phyloP scores from a whole-genome alignment of 2,113 vertebrate genomes.

The Psammodynastes pulverulentus region DNA sequence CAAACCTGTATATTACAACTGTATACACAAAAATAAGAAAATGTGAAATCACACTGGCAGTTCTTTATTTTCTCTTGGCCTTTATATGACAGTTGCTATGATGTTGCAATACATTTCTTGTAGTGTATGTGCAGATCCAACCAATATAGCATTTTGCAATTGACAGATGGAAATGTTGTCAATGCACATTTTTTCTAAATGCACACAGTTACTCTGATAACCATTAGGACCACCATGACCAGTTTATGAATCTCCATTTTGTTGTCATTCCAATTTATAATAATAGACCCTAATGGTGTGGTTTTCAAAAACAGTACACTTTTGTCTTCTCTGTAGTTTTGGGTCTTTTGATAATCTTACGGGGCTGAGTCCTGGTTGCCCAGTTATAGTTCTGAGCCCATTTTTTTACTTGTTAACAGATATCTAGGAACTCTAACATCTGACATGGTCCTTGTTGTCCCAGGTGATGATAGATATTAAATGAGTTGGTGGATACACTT shows the following conservation, averaged over 20 bases:
- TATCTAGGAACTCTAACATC: background rate
- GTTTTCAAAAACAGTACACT: background rate
- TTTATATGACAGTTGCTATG: background rate
- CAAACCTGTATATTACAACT: background rate
- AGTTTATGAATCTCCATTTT: background rate
- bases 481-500: background rate
- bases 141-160: background rate
- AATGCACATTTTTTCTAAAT: background rate
- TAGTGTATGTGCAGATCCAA: background rate
- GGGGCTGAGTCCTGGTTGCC: too few species aligned
- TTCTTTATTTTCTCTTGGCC: background rate
- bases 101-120: background rate
- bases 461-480: background rate
- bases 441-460: background rate
- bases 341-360: too few species aligned
- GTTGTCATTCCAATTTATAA: background rate
- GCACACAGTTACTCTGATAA: background rate
- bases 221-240: background rate
- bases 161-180: background rate
- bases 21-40: background rate
- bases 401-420: background rate
- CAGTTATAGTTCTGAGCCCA: too few species aligned
- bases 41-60: too few species aligned
- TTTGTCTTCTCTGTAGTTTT: too few species aligned
- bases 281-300: background rate